Percentiles rank a stretch among this genome's conserved stretches.
These are phyloP conservation scores for Rutpela maculata DNA, from an alignment of 2,888 invertebrate species.

Conservation along the genomic window DNA sequence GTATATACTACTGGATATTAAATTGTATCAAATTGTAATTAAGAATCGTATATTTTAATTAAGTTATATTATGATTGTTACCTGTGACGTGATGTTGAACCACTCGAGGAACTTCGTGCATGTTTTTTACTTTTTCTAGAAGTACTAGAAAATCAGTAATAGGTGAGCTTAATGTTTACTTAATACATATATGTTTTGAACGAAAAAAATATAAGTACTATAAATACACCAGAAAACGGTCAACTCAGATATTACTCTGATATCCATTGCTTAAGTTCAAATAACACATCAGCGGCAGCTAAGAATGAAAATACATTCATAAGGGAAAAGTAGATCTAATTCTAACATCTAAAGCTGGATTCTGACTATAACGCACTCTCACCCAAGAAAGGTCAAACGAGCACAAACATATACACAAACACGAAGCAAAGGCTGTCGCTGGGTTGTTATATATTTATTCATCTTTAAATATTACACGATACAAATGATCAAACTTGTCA, in stretches of 20 bases:
- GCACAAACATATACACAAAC: too few relatives aligned
- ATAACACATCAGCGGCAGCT: constrained; percentile 26
- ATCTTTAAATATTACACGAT: too few relatives aligned
- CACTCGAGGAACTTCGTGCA: constrained; percentile 72
- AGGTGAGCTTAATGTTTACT: constrained; percentile 45
- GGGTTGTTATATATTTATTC: too few relatives aligned
- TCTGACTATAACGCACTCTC: too few relatives aligned
- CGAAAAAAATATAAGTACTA: not conserved
- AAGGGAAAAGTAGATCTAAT: not conserved
- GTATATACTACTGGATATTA: not conserved
- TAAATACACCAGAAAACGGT: constrained; percentile 26
- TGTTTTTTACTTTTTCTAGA: constrained; percentile 73
- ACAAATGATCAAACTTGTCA: too few relatives aligned
- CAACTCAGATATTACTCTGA: not conserved
- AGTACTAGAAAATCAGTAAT: constrained; percentile 71
- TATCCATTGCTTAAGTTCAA: constrained; percentile 12
- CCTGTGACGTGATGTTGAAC: constrained; percentile 72
- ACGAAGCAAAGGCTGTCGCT: too few relatives aligned
- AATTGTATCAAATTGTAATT: not conserved
- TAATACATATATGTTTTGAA: not conserved
- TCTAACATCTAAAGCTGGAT: too few relatives aligned
- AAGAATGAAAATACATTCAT: not conserved
- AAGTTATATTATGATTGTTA: constrained; percentile 61
- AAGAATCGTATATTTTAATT: constrained; percentile 17
- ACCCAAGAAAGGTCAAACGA: too few relatives aligned